phyloP scores from a whole-genome alignment of 2,888 invertebrate species.

The Acanthoscelides obtectus region DNA sequence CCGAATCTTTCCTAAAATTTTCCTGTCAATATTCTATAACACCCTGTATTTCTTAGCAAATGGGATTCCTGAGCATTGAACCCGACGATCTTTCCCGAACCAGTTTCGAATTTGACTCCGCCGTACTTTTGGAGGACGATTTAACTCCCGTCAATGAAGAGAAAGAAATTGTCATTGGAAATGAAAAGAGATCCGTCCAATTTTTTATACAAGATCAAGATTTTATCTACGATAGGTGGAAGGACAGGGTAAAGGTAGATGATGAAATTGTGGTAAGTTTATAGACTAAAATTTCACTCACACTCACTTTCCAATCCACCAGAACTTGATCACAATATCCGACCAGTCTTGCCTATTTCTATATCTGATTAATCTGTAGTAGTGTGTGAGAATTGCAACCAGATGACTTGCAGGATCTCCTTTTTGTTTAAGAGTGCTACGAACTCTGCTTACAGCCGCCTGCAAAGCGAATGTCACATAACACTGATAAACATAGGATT shows the following conservation, averaged over 20 bases:
- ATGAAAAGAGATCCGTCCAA: constrained; percentile 44
- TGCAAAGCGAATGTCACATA: too few species aligned
- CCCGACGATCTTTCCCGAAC: constrained; percentile 64
- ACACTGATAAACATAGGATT: too few species aligned
- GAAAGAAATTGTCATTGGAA: constrained; percentile 63
- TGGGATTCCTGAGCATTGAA: constrained; percentile 48
- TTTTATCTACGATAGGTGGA: constrained; percentile 73
- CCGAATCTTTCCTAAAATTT: too few species aligned
- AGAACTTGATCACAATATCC: too few species aligned
- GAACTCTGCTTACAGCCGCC: too few species aligned
- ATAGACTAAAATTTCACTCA: neutral
- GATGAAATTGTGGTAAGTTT: constrained; percentile 71
- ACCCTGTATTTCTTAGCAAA: constrained; percentile 33
- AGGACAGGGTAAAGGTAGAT: constrained; percentile 64
- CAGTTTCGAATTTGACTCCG: constrained; percentile 51
- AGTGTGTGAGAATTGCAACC: too few species aligned
- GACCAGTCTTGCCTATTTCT: too few species aligned
- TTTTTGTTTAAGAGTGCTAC: too few species aligned
- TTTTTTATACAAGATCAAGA: constrained; percentile 56
- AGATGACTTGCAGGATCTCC: too few species aligned
- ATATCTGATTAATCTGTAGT: too few species aligned
- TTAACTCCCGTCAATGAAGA: constrained; percentile 50
- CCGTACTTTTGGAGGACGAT: constrained; percentile 42
- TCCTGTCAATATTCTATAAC: too few species aligned
- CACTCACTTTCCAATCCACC: neutral